Conservation (phyloP, 2,888 invertebrate genomes). For the Synergus umbraculus region DNA sequence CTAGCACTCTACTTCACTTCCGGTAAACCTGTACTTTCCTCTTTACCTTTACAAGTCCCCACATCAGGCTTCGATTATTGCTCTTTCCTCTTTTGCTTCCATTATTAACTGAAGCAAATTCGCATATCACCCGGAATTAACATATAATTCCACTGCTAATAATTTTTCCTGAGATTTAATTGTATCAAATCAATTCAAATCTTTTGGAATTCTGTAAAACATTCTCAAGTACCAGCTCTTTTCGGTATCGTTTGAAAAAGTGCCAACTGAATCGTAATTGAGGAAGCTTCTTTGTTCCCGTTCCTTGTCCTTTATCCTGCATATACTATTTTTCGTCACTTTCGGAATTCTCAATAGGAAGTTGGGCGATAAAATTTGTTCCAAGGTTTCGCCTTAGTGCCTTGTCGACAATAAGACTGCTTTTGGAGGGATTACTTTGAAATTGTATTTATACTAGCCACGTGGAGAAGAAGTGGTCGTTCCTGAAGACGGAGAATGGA, state of each 20-base stretch:
- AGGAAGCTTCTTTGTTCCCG: neutral
- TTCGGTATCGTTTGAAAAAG: neutral
- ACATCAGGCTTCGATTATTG: too few species aligned
- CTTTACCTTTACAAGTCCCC: too few species aligned
- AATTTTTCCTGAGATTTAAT: too few species aligned
- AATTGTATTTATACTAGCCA: constrained; percentile 21
- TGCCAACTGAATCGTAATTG: constrained; percentile 15
- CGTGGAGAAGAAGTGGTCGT: constrained; percentile 4
- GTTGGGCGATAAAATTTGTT: constrained; percentile 7
- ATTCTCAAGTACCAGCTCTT: neutral
- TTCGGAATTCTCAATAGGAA: constrained; percentile 4
- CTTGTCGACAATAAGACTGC: neutral
- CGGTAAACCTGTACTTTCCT: too few species aligned
- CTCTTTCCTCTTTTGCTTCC: too few species aligned
- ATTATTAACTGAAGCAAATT: too few species aligned
- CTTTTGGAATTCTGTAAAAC: neutral
- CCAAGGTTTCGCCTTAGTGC: neutral
- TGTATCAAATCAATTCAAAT: neutral
- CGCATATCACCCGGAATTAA: too few species aligned
- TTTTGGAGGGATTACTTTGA: constrained; percentile 21
- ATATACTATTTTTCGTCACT: neutral
- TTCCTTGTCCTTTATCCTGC: neutral
- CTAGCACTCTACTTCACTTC: too few species aligned
- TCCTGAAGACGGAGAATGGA: neutral
- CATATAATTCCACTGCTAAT: too few species aligned